Evolutionary conservation across 2,797 vertebrate species (phyloP).

Genomic region (Cirrhinus mrigala): DNA sequence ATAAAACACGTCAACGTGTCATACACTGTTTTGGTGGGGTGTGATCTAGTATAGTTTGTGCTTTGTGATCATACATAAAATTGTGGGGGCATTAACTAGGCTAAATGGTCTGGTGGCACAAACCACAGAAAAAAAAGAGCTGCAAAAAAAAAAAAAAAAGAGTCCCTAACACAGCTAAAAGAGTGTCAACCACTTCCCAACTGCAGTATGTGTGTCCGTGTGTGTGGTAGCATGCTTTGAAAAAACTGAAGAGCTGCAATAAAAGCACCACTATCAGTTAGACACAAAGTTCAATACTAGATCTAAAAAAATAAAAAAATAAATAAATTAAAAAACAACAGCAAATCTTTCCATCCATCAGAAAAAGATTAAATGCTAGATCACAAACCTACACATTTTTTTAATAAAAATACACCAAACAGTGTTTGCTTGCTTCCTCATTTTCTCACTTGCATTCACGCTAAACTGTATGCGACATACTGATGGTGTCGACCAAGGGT

Average conservation of each 20-base stretch:
- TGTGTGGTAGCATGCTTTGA: background rate
- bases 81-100: background rate
- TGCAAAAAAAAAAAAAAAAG: background rate
- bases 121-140: slow-evolving; percentile 22
- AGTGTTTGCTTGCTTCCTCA: slow-evolving; percentile 16
- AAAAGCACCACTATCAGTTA: slow-evolving; percentile 48
- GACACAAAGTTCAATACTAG: slow-evolving; percentile 51
- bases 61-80: background rate
- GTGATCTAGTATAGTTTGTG: background rate
- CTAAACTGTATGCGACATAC: background rate
- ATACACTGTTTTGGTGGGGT: background rate
- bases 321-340: slow-evolving; percentile 8
- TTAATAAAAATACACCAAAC: background rate
- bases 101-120: slow-evolving; percentile 1
- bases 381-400: background rate
- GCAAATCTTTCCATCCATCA: background rate
- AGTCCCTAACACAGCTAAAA: slow-evolving; percentile 20
- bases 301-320: background rate
- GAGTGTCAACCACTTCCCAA: slow-evolving; percentile 27
- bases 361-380: background rate
- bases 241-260: slow-evolving; percentile 26
- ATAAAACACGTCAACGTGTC: background rate
- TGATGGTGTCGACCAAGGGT: slow-evolving; percentile 3
- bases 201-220: background rate
- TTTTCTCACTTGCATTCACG: slow-evolving; percentile 17